These are phyloP conservation scores for Pristis pectinata DNA, from an alignment of 2,797 vertebrate species.

Conservation along the genomic window DNA sequence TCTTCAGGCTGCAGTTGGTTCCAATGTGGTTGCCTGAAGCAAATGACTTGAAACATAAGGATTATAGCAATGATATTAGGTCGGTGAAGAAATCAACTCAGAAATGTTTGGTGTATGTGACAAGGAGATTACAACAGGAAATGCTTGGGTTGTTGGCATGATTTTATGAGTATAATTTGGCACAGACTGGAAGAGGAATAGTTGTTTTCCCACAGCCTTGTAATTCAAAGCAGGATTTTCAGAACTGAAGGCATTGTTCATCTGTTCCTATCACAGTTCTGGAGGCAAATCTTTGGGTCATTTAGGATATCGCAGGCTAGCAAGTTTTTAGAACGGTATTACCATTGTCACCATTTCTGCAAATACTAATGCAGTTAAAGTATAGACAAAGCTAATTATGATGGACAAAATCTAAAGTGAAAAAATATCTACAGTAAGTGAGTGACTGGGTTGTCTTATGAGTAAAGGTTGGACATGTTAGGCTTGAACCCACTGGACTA, in stretches of 20 bases:
- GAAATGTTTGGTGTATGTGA: background rate
- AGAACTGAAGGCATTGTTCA: too few species aligned
- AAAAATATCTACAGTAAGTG: background rate
- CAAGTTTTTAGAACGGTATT: background rate
- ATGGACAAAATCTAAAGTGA: background rate
- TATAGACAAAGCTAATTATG: too few species aligned
- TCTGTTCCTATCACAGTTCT: background rate
- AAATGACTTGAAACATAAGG: background rate
- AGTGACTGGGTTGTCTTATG: too few species aligned
- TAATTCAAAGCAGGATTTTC: background rate
- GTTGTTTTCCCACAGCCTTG: background rate
- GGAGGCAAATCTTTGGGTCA: background rate
- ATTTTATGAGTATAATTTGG: background rate
- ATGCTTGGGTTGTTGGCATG: background rate
- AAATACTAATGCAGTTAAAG: background rate
- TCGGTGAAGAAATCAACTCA: background rate
- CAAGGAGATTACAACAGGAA: background rate
- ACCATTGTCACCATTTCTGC: background rate
- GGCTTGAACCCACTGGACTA: too few species aligned
- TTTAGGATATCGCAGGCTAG: background rate
- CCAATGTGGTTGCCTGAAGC: constrained; percentile 14
- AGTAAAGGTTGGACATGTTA: too few species aligned
- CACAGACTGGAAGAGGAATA: background rate
- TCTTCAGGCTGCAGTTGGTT: background rate
- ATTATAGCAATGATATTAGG: background rate